phyloP scores from a whole-genome alignment of 2,888 invertebrate species.

The Bombylius major region DNA sequence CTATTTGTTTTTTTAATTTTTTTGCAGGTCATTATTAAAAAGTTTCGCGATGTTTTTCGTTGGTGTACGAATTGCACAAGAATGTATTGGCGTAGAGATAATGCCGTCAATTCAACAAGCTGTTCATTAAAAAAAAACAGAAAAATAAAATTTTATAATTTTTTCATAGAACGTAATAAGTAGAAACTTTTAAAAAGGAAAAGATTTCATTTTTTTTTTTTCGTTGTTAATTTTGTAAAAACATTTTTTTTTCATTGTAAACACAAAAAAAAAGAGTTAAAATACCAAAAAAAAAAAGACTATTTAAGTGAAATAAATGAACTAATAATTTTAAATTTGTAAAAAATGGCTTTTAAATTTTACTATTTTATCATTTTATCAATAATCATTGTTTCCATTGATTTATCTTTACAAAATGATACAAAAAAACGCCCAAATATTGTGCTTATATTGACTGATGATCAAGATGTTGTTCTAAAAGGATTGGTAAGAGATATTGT shows the following conservation, averaged over 20 bases:
- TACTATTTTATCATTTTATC: no score
- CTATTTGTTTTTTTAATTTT: not conserved
- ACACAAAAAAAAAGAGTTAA: no score
- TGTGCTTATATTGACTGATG: constrained; percentile 68
- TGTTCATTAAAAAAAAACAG: not conserved
- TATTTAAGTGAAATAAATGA: no score
- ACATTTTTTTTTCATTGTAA: no score
- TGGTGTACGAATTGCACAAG: constrained; percentile 65
- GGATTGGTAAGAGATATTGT: constrained; percentile 50
- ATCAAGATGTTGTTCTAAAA: constrained; percentile 68
- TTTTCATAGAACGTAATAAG: not conserved
- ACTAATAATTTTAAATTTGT: no score
- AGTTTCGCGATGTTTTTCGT: constrained; percentile 65
- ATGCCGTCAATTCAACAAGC: constrained; percentile 41
- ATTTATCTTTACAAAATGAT: not conserved
- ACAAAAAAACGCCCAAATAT: constrained; percentile 47
- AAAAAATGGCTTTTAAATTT: no score
- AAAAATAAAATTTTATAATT: not conserved
- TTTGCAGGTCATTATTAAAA: constrained; percentile 61
- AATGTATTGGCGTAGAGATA: constrained; percentile 61
- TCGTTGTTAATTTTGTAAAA: no score
- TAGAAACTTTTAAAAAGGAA: not conserved
- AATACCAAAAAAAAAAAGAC: no score
- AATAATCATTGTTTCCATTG: not conserved
- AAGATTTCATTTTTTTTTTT: not conserved